phyloP scores from a whole-genome alignment of 2,888 invertebrate species.

The Tryphoninae sp. region DNA sequence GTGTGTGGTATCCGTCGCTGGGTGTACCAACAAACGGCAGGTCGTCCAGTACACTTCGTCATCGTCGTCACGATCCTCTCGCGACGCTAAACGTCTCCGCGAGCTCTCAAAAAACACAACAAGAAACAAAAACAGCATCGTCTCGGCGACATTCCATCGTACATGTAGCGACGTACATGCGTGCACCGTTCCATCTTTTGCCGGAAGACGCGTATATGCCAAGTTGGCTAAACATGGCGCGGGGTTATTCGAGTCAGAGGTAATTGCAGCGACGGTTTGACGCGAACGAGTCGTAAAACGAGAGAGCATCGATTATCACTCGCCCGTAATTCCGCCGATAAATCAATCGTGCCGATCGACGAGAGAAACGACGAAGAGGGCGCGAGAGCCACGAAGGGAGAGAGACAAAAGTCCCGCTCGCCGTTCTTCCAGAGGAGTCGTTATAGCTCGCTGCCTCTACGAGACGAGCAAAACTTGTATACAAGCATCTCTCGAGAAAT shows the following conservation, averaged over 20 bases:
- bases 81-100: constrained; percentile 49
- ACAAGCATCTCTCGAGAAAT: constrained; percentile 51
- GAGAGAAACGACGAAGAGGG: neutral
- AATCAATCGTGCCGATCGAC: constrained; percentile 65
- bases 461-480: constrained; percentile 14
- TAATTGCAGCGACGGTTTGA: constrained; percentile 62
- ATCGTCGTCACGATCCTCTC: constrained; percentile 44
- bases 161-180: neutral
- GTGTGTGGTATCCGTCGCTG: constrained; percentile 45
- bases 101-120: constrained; percentile 1
- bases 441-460: constrained; percentile 21
- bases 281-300: constrained; percentile 67
- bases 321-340: constrained; percentile 64
- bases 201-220: neutral
- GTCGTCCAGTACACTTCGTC: constrained; percentile 38
- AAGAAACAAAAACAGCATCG: constrained; percentile 28
- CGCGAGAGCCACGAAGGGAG: neutral
- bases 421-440: constrained; percentile 48
- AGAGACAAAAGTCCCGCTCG: constrained; percentile 27
- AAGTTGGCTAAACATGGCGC: constrained; percentile 38
- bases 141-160: constrained; percentile 38
- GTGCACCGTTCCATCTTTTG: neutral
- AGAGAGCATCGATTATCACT: constrained; percentile 68
- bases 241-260: constrained; percentile 54
- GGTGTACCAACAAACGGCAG: too few relatives aligned